Evolutionary conservation across 2,888 invertebrate genomes (phyloP).

Genomic region (Lomographa bimaculata): DNA sequence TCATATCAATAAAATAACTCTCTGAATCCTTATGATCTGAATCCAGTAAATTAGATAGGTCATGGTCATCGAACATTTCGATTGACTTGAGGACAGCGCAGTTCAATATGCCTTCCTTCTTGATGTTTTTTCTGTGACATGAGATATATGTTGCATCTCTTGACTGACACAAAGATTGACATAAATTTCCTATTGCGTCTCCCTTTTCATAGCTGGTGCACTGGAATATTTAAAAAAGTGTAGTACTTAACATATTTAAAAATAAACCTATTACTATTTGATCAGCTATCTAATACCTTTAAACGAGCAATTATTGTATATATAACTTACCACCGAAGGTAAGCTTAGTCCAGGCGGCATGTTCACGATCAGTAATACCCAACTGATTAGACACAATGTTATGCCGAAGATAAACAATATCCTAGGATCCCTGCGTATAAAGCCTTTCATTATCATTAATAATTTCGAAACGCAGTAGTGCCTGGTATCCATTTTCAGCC

Average conservation of each 20-base stretch:
- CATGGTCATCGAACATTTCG: constrained; percentile 55
- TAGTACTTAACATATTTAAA: not conserved
- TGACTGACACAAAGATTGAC: constrained; percentile 83
- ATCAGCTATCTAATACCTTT: no score
- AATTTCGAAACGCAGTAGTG: constrained; percentile 28
- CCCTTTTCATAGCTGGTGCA: constrained; percentile 80
- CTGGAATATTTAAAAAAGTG: constrained; percentile 60
- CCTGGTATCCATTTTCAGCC: constrained; percentile 8
- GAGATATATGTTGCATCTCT: constrained; percentile 75
- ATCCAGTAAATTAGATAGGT: constrained; percentile 67
- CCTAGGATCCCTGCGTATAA: constrained; percentile 34
- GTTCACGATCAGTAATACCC: constrained; percentile 84
- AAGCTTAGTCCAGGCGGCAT: no score
- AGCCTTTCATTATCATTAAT: constrained; percentile 33
- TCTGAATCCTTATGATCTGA: constrained; percentile 73
- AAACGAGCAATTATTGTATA: no score
- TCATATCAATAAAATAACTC: constrained; percentile 75
- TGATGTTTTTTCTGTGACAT: constrained; percentile 84
- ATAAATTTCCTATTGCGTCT: constrained; percentile 85
- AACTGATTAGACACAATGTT: constrained; percentile 51
- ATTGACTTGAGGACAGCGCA: constrained; percentile 85
- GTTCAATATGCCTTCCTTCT: constrained; percentile 84
- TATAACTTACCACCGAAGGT: no score
- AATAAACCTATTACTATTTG: no score
- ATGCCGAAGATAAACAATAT: constrained; percentile 25